Percentiles rank a stretch among this genome's conserved stretches.
Evolutionary conservation across 1,140 invertebrate genomes (phyloP).

Genomic region (Drosophila suzukii): DNA sequence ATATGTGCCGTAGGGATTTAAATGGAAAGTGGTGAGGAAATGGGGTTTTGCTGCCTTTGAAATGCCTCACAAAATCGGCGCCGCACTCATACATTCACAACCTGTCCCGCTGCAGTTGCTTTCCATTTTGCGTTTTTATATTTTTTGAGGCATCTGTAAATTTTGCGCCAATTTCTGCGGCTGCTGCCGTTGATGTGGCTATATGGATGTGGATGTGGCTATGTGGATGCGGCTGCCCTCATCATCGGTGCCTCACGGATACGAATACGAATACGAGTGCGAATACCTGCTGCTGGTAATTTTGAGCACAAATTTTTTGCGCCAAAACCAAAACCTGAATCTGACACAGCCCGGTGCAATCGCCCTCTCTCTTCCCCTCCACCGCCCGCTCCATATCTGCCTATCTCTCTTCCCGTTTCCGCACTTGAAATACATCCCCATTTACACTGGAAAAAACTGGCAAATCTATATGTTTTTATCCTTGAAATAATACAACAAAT

Average conservation of each 20-base stretch:
- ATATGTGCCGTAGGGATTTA: not conserved
- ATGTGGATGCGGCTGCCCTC: constrained; percentile 29
- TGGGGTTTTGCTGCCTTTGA: constrained; percentile 21
- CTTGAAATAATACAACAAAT: not conserved
- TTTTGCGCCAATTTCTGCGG: constrained; percentile 78
- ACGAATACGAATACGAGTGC: constrained; percentile 18
- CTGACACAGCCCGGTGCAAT: constrained; percentile 53
- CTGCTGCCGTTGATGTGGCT: constrained; percentile 49
- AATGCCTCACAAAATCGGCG: constrained; percentile 40
- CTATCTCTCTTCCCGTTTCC: constrained; percentile 46
- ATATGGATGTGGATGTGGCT: constrained; percentile 14
- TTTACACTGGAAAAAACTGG: not conserved
- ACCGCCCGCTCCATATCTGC: constrained; percentile 1
- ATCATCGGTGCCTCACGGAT: constrained; percentile 22
- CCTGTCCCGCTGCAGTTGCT: constrained; percentile 12
- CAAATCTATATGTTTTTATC: not conserved
- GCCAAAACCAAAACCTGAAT: constrained; percentile 81
- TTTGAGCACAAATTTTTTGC: constrained; percentile 74
- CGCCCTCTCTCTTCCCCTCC: not conserved
- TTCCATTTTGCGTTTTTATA: constrained; percentile 12
- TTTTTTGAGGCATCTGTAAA: constrained; percentile 72
- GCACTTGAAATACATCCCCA: constrained; percentile 59
- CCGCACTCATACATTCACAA: constrained; percentile 26
- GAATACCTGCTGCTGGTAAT: constrained; percentile 71
- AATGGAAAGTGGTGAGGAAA: not conserved